Evolutionary conservation across 2,113 vertebrate species (phyloP).

Genomic region (Anarhynchus alexandrinus): DNA sequence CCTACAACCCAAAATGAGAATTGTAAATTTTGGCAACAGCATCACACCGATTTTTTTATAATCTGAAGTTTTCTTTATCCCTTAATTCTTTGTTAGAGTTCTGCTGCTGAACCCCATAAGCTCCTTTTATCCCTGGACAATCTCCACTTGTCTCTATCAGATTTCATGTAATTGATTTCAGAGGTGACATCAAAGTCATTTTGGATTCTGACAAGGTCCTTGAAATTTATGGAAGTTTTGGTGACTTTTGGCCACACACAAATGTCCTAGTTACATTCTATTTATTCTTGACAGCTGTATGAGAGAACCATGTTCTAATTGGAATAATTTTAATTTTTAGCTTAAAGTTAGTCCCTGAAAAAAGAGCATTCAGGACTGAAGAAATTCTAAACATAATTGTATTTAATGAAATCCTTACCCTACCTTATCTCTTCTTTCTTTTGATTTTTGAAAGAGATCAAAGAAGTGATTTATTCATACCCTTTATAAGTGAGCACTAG

Average conservation of each 20-base stretch:
- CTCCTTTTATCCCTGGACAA: background rate
- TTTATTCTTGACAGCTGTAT: background rate
- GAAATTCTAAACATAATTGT: background rate
- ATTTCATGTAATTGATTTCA: background rate
- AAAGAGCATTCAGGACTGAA: background rate
- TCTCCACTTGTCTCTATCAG: background rate
- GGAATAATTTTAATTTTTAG: background rate
- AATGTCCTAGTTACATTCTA: background rate
- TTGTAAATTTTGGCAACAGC: background rate
- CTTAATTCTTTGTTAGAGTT: background rate
- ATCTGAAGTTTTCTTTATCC: background rate
- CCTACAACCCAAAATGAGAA: background rate
- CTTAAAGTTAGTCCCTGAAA: background rate
- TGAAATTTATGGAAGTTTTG: background rate
- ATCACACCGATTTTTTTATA: background rate
- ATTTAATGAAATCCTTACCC: background rate
- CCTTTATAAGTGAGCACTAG: background rate
- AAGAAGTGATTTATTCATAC: background rate
- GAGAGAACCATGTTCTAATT: background rate
- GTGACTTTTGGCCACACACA: background rate
- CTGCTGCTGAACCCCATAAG: background rate
- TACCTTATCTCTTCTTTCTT: background rate
- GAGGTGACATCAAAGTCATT: background rate
- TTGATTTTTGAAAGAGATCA: background rate
- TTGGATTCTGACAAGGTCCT: background rate